Evolutionary conservation across 2,888 invertebrate species (phyloP), one percentile per base, ranked within the genome.

Genomic region (Philereme transversata): DNA sequence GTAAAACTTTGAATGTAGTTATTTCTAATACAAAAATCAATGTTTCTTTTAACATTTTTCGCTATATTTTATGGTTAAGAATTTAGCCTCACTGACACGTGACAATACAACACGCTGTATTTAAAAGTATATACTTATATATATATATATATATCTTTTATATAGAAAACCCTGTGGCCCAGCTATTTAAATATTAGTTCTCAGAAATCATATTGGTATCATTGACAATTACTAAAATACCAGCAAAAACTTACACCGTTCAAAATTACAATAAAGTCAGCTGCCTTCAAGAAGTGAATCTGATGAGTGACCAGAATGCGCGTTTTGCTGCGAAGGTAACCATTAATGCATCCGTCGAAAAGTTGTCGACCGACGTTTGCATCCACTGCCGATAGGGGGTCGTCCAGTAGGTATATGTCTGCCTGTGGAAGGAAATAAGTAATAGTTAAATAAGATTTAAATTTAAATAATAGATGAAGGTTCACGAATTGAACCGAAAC

Each of bases 351-450:
- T 77, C 96, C 94, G 58, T 97, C 95, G 78, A 96, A 97, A 48
- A 97, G 86, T 77, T 96, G 95, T 58, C 95, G 94, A 0, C 96
- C 96, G 0, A 97, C 97, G 67, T 95, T 95, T 0, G 96, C 94
- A 78, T 97, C 97, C 4, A 97, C 97, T 4, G 97, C 97, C n/a
- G 96, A 96, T 43, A 97, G 86, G 0, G 97, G 97, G 83, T 97
- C 97, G 74, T 97, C 97, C 64, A 97, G 82, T 5, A 97, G 85
- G 80, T 97, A 97, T 63, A 97, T 94, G 78, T 97, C 96, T 0
- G 96, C 95, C 78, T 96, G 90, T 64, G 38, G 11, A 51, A 35
- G 5, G 44, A 50, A 56, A 22, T 40, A 43, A 40, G 33, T 40
- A 40, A 6, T 6, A 22, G 22, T 22, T 22, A 22, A 22, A 22